Conservation (phyloP, 2,888 invertebrate genomes). For the Hypena proboscidalis region DNA sequence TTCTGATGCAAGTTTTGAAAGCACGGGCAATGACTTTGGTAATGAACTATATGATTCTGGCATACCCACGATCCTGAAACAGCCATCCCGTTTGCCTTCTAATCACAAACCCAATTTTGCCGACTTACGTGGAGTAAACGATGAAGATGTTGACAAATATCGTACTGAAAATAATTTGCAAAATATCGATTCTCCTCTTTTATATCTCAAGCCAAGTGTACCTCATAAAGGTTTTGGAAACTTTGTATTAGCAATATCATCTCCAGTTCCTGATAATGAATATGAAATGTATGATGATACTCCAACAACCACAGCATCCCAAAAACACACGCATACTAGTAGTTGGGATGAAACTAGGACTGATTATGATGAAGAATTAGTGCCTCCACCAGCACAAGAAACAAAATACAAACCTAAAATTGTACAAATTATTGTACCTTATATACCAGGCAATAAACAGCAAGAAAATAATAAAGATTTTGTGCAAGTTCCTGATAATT, state of each 20-base stretch:
- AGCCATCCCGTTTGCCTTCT: conserved; percentile 48
- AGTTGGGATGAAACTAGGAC: conserved; percentile 64
- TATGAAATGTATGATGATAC: conserved; percentile 77
- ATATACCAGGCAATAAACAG: conserved; percentile 84
- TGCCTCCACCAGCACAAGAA: conserved; percentile 49
- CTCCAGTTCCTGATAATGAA: conserved; percentile 61
- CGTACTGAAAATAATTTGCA: conserved; percentile 77
- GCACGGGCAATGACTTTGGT: conserved; percentile 66
- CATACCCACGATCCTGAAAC: conserved; percentile 59
- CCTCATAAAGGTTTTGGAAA: conserved; percentile 83
- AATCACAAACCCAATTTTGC: conserved; percentile 70
- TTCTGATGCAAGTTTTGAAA: conserved; percentile 75
- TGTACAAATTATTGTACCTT: conserved; percentile 93
- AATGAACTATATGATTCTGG: conserved; percentile 68
- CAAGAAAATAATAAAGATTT: conserved; percentile 43
- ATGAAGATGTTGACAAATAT: conserved; percentile 76
- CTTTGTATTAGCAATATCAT: conserved; percentile 65
- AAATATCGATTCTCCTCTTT: conserved; percentile 85
- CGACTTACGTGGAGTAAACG: conserved; percentile 73
- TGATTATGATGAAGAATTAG: conserved; percentile 57
- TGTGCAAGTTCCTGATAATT: conserved; percentile 77
- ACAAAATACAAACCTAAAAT: conserved; percentile 85
- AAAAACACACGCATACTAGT: conserved; percentile 46
- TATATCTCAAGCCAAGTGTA: conserved; percentile 80
- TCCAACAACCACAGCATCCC: conserved; percentile 58